Conservation (phyloP, 2,113 vertebrate genomes). For the Cryptomyrus ogoouensis region DNA sequence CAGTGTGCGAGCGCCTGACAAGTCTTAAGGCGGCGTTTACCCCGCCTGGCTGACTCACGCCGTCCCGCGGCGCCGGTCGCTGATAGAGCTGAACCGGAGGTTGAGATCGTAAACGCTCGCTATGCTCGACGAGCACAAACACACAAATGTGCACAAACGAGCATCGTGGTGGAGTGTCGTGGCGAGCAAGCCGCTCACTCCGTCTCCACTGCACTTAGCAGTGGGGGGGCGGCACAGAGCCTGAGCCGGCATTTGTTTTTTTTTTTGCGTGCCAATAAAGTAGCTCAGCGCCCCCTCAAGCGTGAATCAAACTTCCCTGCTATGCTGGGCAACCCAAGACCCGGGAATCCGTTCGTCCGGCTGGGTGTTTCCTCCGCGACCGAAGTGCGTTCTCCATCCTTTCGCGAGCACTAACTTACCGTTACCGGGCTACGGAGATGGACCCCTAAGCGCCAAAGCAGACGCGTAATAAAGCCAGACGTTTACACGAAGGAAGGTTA, state of each 20-base stretch:
- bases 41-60: not conserved
- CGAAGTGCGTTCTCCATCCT: not conserved
- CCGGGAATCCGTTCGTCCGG: not conserved
- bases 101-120: not conserved
- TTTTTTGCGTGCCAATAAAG: not conserved
- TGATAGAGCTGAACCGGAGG: not conserved
- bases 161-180: not conserved
- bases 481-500: not conserved
- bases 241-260: not conserved
- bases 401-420: not conserved
- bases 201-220: not conserved
- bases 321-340: not conserved
- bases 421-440: not conserved
- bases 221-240: not conserved
- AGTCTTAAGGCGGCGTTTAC: not conserved
- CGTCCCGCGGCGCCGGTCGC: not conserved
- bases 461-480: not conserved
- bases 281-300: not conserved
- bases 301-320: not conserved
- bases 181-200: not conserved
- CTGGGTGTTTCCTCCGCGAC: not conserved
- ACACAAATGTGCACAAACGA: not conserved
- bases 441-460: not conserved
- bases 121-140: not conserved
- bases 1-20: not conserved